phyloP scores from a whole-genome alignment of 2,797 vertebrate genomes.

The Orestias chungarensis region DNA sequence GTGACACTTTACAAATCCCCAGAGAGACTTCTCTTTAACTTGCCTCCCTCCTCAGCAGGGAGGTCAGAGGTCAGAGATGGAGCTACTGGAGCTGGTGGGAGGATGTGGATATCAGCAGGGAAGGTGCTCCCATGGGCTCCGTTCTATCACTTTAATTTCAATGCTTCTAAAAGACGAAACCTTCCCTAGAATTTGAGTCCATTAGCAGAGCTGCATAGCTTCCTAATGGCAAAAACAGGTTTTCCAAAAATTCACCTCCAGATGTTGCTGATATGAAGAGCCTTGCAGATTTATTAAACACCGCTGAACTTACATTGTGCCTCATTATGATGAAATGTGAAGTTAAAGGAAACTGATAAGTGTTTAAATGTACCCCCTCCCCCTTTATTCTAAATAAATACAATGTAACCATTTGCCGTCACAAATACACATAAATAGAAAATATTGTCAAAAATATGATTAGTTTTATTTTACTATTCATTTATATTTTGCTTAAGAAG shows the following conservation, averaged over 20 bases:
- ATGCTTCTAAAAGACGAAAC: conserved; percentile 39
- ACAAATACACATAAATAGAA: neutral
- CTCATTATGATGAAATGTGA: neutral
- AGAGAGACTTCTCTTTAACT: conserved; percentile 54
- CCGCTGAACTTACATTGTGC: neutral
- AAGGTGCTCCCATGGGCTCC: conserved; percentile 40
- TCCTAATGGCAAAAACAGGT: conserved; percentile 61
- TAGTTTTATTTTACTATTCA: neutral
- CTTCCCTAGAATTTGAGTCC: conserved; percentile 49
- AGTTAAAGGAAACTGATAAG: neutral
- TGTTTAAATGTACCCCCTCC: neutral
- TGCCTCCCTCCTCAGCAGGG: conserved; percentile 43
- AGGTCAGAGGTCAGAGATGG: conserved; percentile 60
- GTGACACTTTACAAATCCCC: conserved; percentile 71
- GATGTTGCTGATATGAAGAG: conserved; percentile 34
- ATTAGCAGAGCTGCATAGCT: conserved; percentile 54
- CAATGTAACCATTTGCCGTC: neutral
- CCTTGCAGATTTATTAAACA: conserved; percentile 32
- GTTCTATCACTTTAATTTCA: conserved; percentile 48
- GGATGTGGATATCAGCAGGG: conserved; percentile 37
- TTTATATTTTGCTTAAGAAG: neutral
- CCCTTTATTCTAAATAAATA: neutral
- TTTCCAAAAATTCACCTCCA: conserved; percentile 51
- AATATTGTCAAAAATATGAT: neutral
- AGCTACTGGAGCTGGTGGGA: conserved; percentile 51